phyloP scores from a whole-genome alignment of 1,140 invertebrate species.

The Apis florea region DNA sequence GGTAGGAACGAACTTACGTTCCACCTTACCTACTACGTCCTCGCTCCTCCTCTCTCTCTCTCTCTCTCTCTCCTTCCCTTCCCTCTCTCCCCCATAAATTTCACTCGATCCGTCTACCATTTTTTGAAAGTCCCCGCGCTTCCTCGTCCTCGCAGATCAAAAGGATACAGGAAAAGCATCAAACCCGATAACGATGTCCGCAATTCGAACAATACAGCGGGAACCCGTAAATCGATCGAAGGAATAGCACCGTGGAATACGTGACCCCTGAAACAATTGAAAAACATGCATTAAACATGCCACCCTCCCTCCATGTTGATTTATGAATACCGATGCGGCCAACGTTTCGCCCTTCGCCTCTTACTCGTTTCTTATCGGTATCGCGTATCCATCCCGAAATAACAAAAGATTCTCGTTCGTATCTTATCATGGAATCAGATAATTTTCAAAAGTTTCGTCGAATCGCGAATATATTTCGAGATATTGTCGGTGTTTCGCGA shows the following conservation, averaged over 20 bases:
- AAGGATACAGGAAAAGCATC: slow-evolving; percentile 7
- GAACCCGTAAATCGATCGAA: slow-evolving; percentile 42
- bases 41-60: too few relatives aligned
- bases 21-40: too few relatives aligned
- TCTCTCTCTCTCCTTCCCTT: too few relatives aligned
- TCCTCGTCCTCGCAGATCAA: neutral
- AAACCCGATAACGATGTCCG: slow-evolving; percentile 32
- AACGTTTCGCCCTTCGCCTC: neutral
- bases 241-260: slow-evolving; percentile 41
- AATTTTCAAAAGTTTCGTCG: too few relatives aligned
- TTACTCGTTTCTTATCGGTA: neutral
- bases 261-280: slow-evolving; percentile 57
- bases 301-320: slow-evolving; percentile 34
- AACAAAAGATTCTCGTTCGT: neutral
- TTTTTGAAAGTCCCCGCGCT: neutral
- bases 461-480: too few relatives aligned
- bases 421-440: neutral
- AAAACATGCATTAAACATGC: slow-evolving; percentile 67
- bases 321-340: slow-evolving; percentile 36
- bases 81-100: neutral
- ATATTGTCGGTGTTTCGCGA: too few relatives aligned
- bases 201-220: slow-evolving; percentile 27
- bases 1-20: too few relatives aligned
- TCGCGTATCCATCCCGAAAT: neutral
- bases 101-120: neutral